A percentile compares a stretch with the other conserved stretches of the same genome.
Evolutionary conservation across 1,140 invertebrate genomes (phyloP).

Genomic region (Planococcus citri): DNA sequence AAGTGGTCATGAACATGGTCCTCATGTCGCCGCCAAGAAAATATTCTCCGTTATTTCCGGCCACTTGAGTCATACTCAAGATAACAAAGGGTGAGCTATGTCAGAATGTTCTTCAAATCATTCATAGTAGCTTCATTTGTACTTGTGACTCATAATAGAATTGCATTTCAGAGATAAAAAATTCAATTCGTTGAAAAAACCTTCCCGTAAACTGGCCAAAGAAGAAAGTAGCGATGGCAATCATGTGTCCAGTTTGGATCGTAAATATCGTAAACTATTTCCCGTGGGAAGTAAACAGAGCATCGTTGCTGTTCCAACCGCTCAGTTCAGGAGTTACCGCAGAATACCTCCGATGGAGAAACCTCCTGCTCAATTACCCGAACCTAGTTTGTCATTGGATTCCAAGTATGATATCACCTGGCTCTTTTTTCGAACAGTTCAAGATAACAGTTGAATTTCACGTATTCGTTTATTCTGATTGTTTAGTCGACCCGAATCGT

Average conservation of each 20-base stretch:
- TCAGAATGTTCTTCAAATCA: not conserved
- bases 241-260: slow-evolving; percentile 44
- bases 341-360: slow-evolving; percentile 38
- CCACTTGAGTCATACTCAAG: slow-evolving; percentile 9
- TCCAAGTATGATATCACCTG: slow-evolving; percentile 20
- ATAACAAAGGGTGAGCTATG: not conserved
- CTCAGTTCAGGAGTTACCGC: slow-evolving; percentile 60
- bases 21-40: slow-evolving; percentile 29
- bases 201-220: slow-evolving; percentile 31
- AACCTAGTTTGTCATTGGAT: not conserved
- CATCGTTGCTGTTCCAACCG: slow-evolving; percentile 56
- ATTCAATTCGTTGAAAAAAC: slow-evolving; percentile 56
- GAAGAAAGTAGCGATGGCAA: slow-evolving; percentile 32
- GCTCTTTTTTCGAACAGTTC: too few species aligned
- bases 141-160: not conserved
- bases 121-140: not conserved
- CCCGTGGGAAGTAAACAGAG: slow-evolving; percentile 39
- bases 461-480: not conserved
- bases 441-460: too few species aligned
- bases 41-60: slow-evolving; percentile 27
- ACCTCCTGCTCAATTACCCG: not conserved
- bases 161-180: slow-evolving; percentile 32
- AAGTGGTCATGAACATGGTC: slow-evolving; percentile 28
- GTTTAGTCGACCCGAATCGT: not conserved
- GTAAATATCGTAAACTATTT: slow-evolving; percentile 54